Conservation (phyloP, 2,113 vertebrate species). For the Datnioides undecimradiatus region DNA sequence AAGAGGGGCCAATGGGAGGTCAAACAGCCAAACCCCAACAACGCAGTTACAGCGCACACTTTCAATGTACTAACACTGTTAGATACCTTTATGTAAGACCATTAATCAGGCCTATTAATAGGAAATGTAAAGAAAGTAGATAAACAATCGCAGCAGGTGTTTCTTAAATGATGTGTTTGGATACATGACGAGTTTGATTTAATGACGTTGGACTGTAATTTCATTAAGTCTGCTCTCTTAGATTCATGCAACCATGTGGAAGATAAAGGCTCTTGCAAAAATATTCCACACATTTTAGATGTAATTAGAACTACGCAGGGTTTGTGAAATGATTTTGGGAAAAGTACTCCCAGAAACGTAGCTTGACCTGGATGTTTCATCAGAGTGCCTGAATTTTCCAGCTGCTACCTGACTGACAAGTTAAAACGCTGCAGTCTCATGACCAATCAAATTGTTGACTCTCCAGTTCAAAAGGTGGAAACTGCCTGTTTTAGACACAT, state of each 20-base stretch:
- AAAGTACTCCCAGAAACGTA: neutral
- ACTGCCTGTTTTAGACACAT: neutral
- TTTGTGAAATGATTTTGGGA: neutral
- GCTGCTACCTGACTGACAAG: neutral
- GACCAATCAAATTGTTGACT: neutral
- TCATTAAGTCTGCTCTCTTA: too few species aligned
- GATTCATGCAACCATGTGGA: neutral
- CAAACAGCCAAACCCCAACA: neutral
- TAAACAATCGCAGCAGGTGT: slow-evolving; percentile 1
- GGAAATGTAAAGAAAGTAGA: neutral
- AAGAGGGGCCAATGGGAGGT: neutral
- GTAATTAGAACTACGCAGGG: neutral
- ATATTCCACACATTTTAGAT: neutral
- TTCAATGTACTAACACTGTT: neutral
- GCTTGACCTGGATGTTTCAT: neutral
- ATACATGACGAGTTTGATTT: neutral
- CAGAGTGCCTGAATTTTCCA: neutral
- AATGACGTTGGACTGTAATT: neutral
- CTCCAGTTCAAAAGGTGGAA: neutral
- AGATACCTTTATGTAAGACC: too few species aligned
- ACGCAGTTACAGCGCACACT: neutral
- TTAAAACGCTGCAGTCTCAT: neutral
- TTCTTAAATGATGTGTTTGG: neutral
- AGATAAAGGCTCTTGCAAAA: too few species aligned
- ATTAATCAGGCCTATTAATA: neutral